Percentiles rank a stretch among this genome's conserved stretches.
Conservation (phyloP, 1,140 invertebrate species). For the Drosophila ohnishii region DNA sequence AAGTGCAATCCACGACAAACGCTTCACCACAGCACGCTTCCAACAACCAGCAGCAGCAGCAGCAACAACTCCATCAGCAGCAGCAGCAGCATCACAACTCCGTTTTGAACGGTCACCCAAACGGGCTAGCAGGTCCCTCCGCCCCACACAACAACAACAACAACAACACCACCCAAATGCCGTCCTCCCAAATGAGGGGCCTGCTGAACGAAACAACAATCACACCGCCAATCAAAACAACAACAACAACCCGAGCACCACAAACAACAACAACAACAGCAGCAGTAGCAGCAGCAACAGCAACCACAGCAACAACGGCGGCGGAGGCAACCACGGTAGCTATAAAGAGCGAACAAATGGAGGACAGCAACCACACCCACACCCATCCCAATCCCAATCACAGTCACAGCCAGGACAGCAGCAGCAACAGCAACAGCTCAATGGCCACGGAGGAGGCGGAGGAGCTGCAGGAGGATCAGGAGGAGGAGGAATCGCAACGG, state of each 20-base stretch:
- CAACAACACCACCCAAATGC: constrained; percentile 81
- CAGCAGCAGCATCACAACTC: constrained; percentile 65
- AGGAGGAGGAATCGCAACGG: constrained; percentile 32
- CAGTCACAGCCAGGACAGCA: constrained; percentile 70
- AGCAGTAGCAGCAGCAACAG: constrained; percentile 43
- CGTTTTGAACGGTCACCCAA: constrained; percentile 90
- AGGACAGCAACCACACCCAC: constrained; percentile 71
- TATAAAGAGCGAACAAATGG: constrained; percentile 72
- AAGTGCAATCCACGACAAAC: constrained; percentile 82
- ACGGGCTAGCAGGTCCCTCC: constrained; percentile 93
- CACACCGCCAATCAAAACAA: constrained; percentile 53
- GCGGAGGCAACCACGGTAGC: constrained; percentile 52
- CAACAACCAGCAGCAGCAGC: constrained; percentile 43
- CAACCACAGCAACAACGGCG: constrained; percentile 70
- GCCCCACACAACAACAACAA: constrained; percentile 85
- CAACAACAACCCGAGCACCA: constrained; percentile 69
- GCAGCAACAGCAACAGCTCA: constrained; percentile 57
- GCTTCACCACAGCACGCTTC: constrained; percentile 78
- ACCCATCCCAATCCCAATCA: constrained; percentile 15
- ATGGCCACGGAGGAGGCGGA: constrained; percentile 64
- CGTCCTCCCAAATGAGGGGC: constrained; percentile 90
- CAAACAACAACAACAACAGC: constrained; percentile 63
- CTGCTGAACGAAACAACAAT: constrained; percentile 88
- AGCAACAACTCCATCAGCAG: constrained; percentile 39
- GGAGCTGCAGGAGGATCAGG: constrained; percentile 53